Evolutionary conservation across 2,888 invertebrate species (phyloP).

Genomic region (Anarsia innoxiella): DNA sequence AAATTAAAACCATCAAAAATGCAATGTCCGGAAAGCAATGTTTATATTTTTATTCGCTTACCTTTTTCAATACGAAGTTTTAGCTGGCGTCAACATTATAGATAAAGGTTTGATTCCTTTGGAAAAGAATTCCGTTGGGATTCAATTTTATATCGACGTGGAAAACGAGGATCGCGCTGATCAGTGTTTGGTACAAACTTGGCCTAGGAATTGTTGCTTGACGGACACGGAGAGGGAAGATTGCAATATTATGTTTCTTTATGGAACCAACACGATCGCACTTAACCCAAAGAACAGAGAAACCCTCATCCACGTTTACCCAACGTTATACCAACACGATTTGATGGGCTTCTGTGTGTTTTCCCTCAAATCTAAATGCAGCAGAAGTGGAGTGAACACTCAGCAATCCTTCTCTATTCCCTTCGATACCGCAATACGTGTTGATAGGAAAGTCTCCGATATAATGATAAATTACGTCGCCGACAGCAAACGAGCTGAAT

Average conservation of each 20-base stretch:
- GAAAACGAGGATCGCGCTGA: constrained; percentile 34
- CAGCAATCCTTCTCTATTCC: constrained; percentile 28
- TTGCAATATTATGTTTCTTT: constrained; percentile 32
- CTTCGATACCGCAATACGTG: constrained; percentile 40
- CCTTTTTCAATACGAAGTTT: constrained; percentile 19
- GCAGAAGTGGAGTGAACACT: constrained; percentile 18
- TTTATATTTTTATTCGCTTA: constrained; percentile 24
- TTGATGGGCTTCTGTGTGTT: constrained; percentile 46
- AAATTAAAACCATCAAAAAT: constrained; percentile 10
- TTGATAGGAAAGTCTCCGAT: constrained; percentile 12
- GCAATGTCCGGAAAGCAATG: constrained; percentile 21
- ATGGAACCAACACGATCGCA: constrained; percentile 23
- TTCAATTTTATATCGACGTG: constrained; percentile 48
- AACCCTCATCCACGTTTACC: constrained; percentile 39
- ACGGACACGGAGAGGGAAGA: constrained; percentile 27
- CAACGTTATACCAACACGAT: constrained; percentile 42
- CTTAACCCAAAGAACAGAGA: constrained; percentile 36
- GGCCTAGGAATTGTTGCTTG: constrained; percentile 40
- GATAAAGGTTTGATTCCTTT: constrained; percentile 50
- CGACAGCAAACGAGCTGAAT: constrained; percentile 23
- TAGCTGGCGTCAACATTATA: constrained; percentile 32
- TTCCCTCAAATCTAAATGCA: constrained; percentile 31
- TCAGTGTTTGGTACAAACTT: constrained; percentile 31
- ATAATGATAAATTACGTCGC: constrained; percentile 27
- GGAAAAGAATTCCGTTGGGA: constrained; percentile 39